Evolutionary conservation across 2,113 vertebrate genomes (phyloP).

Genomic region (Hucho hucho): DNA sequence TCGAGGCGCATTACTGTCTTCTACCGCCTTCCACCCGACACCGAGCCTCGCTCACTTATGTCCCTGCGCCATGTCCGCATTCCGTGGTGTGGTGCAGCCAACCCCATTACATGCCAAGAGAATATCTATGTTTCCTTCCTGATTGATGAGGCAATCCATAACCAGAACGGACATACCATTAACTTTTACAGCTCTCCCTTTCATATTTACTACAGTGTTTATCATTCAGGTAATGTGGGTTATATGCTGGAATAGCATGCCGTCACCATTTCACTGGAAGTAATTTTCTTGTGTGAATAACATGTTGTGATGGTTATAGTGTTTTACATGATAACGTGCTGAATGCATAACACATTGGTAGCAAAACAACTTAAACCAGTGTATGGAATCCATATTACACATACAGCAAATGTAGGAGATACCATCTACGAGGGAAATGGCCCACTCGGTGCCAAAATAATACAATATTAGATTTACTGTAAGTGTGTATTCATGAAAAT

Average conservation of each 20-base stretch:
- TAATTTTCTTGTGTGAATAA: slow-evolving; percentile 21
- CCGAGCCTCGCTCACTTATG: background rate
- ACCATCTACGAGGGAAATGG: no score
- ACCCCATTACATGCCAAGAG: slow-evolving; percentile 14
- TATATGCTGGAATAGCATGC: slow-evolving; percentile 5
- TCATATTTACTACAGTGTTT: slow-evolving; percentile 37
- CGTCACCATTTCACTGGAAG: background rate
- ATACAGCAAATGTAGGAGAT: no score
- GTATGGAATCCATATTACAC: no score
- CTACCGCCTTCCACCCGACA: background rate
- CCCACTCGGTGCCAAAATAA: no score
- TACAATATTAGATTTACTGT: no score
- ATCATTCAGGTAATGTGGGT: slow-evolving; percentile 16
- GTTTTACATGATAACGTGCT: slow-evolving; percentile 8
- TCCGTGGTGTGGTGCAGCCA: background rate
- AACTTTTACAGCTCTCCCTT: slow-evolving; percentile 37
- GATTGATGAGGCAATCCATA: slow-evolving; percentile 24
- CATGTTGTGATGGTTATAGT: slow-evolving; percentile 21
- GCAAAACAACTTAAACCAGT: no score
- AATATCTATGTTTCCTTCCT: slow-evolving; percentile 20
- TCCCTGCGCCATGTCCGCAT: slow-evolving; percentile 5
- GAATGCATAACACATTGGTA: slow-evolving; percentile 1
- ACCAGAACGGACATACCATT: slow-evolving; percentile 31
- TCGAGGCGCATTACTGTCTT: background rate
- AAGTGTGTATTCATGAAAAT: no score